A percentile compares a stretch with the other conserved stretches of the same genome.
phyloP scores from a whole-genome alignment of 2,888 invertebrate species.

The Clostera curtula region DNA sequence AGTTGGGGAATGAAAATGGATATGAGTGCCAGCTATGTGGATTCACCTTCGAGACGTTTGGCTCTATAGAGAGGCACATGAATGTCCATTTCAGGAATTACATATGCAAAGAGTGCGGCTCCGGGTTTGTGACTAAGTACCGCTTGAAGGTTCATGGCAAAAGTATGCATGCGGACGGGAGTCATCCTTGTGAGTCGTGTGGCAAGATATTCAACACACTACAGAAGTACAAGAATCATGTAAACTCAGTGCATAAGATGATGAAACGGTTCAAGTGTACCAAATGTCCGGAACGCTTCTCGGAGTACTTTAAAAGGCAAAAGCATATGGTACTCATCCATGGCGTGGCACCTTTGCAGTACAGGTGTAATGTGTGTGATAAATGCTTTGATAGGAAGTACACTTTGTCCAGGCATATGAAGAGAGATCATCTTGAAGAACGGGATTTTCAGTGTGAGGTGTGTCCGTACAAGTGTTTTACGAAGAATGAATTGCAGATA shows the following conservation, averaged over 20 bases:
- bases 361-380: conserved; percentile 53
- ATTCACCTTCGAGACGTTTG: conserved; percentile 53
- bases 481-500: conserved; percentile 43
- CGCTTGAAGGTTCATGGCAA: conserved; percentile 47
- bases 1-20: conserved; percentile 29
- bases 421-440: conserved; percentile 48
- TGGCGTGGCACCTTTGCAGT: conserved; percentile 40
- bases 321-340: conserved; percentile 50
- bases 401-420: conserved; percentile 47
- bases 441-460: conserved; percentile 32
- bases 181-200: conserved; percentile 43
- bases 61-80: conserved; percentile 59
- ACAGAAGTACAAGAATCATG: conserved; percentile 47
- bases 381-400: conserved; percentile 39
- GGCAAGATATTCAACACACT: conserved; percentile 41
- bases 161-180: conserved; percentile 40
- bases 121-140: conserved; percentile 53
- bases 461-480: conserved; percentile 43
- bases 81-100: conserved; percentile 57
- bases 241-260: conserved; percentile 43
- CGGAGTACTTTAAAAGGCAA: conserved; percentile 49
- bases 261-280: conserved; percentile 49
- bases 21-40: conserved; percentile 52
- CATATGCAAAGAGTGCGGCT: conserved; percentile 52
- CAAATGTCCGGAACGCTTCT: conserved; percentile 46